A percentile compares a stretch with the other conserved stretches of the same genome.
phyloP scores from a whole-genome alignment of 2,888 invertebrate species.

The Athalia circularis region DNA sequence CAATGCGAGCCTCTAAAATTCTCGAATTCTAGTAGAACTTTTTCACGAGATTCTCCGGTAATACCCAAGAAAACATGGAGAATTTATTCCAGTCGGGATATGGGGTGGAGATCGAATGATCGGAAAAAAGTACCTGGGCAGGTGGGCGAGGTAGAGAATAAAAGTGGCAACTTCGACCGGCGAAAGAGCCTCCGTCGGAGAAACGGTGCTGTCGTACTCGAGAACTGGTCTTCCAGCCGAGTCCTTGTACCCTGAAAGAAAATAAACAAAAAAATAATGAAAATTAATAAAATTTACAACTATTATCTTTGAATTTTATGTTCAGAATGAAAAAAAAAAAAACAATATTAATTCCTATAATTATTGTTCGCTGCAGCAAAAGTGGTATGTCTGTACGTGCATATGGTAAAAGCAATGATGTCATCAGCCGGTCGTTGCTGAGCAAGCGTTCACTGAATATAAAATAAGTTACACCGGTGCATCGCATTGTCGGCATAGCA shows the following conservation, averaged over 20 bases:
- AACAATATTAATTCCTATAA: too few relatives aligned
- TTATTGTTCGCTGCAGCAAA: too few relatives aligned
- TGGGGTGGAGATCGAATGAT: background rate
- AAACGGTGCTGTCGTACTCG: constrained; percentile 79
- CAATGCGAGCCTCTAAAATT: background rate
- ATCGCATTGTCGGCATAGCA: too few relatives aligned
- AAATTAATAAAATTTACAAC: background rate
- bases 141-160: constrained; percentile 83
- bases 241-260: constrained; percentile 82
- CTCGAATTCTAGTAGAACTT: background rate
- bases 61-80: background rate
- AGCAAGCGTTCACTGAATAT: too few relatives aligned
- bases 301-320: background rate
- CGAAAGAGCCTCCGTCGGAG: constrained; percentile 78
- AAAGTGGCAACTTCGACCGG: constrained; percentile 83
- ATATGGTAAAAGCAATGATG: too few relatives aligned
- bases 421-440: too few relatives aligned
- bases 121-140: constrained; percentile 78
- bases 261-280: constrained; percentile 17
- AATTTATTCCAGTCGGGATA: background rate
- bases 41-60: too few relatives aligned
- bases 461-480: too few relatives aligned
- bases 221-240: constrained; percentile 80
- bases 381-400: too few relatives aligned
- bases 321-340: too few relatives aligned